Conservation (phyloP, 2,113 vertebrate species). For the Dendropsophus ebraccatus region DNA sequence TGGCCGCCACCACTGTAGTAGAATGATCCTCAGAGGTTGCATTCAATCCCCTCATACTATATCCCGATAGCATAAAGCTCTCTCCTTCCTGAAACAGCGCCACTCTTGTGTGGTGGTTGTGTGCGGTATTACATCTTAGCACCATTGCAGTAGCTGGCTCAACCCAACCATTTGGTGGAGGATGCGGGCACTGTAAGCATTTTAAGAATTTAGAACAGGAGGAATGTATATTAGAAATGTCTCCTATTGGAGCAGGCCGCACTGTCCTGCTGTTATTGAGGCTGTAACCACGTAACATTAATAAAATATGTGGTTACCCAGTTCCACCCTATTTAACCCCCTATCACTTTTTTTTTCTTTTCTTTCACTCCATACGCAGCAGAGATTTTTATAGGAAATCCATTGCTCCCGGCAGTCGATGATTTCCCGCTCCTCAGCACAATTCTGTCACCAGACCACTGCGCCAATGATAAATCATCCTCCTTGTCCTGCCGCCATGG, state of each 20-base stretch:
- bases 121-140: neutral
- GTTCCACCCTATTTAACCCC: neutral
- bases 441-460: neutral
- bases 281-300: too few relatives aligned
- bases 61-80: neutral
- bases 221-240: too few relatives aligned
- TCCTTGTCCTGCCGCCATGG: too few relatives aligned
- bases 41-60: neutral
- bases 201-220: too few relatives aligned
- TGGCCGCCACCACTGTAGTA: neutral
- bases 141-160: too few relatives aligned
- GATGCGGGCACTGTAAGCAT: too few relatives aligned
- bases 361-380: neutral
- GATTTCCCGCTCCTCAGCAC: conserved; percentile 11
- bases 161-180: too few relatives aligned
- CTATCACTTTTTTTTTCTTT: neutral
- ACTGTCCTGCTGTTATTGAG: conserved; percentile 20
- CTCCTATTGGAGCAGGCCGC: neutral
- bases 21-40: neutral
- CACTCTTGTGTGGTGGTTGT: neutral
- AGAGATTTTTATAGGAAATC: neutral
- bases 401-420: conserved; percentile 5
- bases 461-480: neutral
- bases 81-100: neutral
- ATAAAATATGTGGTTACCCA: conserved; percentile 25